A percentile compares a stretch with the other conserved stretches of the same genome.
Conservation (phyloP, 2,888 invertebrate genomes). For the Xanthia icteritia region DNA sequence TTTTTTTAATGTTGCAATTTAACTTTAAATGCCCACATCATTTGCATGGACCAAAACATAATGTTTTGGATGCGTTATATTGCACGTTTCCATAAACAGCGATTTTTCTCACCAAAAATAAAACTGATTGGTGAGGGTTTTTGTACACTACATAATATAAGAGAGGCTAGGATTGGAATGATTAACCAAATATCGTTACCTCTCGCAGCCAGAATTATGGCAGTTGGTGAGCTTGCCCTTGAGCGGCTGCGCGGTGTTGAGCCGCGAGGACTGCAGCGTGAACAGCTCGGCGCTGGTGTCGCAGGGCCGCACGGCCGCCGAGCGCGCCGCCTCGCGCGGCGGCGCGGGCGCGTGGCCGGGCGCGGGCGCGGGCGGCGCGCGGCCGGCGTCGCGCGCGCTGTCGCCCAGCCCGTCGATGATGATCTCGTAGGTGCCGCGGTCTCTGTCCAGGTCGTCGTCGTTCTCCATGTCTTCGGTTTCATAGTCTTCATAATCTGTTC, state of each 20-base stretch:
- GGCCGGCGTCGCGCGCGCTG: constrained; percentile 80
- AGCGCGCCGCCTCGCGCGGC: constrained; percentile 89
- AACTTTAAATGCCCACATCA: no score
- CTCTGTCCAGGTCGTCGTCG: constrained; percentile 81
- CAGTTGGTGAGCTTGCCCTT: constrained; percentile 97
- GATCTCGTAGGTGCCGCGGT: constrained; percentile 87
- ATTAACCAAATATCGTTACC: constrained; percentile 84
- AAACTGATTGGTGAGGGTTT: no score
- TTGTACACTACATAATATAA: neutral
- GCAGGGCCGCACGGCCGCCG: constrained; percentile 93
- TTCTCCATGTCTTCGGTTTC: constrained; percentile 83
- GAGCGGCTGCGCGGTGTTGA: constrained; percentile 95
- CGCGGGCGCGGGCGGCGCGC: constrained; percentile 74
- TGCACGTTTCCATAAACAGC: no score
- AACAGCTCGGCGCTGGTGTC: constrained; percentile 97
- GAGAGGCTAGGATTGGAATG: neutral
- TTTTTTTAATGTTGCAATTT: neutral
- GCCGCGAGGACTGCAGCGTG: constrained; percentile 94
- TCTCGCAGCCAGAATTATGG: constrained; percentile 96
- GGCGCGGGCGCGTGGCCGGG: constrained; percentile 85
- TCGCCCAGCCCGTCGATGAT: constrained; percentile 82
- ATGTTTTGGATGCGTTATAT: no score
- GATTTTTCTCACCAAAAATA: no score
- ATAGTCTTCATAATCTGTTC: constrained; percentile 86
- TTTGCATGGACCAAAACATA: neutral